phyloP scores from a whole-genome alignment of 2,888 invertebrate genomes.

The Hedya salicella region DNA sequence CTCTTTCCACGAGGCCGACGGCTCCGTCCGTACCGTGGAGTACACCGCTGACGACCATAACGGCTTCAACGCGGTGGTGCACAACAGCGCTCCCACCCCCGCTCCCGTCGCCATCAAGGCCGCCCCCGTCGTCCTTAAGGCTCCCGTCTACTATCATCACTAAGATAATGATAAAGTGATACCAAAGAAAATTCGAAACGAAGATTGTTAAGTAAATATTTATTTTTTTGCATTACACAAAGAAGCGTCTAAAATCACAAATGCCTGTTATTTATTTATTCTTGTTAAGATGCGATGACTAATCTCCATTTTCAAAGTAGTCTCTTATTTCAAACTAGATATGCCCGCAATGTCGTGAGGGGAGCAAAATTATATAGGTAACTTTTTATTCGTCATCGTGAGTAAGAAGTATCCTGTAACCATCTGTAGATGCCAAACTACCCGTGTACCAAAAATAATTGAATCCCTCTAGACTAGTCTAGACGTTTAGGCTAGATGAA shows the following conservation, averaged over 20 bases:
- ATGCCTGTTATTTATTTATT: slow-evolving; percentile 5
- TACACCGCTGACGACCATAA: slow-evolving; percentile 77
- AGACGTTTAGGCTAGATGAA: too few species aligned
- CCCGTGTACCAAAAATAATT: too few species aligned
- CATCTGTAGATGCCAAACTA: too few species aligned
- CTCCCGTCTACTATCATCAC: slow-evolving; percentile 43
- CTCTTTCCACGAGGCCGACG: slow-evolving; percentile 80
- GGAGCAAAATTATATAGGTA: too few species aligned
- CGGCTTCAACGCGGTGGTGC: slow-evolving; percentile 70
- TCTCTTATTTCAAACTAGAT: too few species aligned
- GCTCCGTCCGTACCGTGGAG: slow-evolving; percentile 78
- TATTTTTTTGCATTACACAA: slow-evolving; percentile 11
- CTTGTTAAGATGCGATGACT: too few species aligned
- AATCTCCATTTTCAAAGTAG: too few species aligned
- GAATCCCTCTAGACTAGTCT: too few species aligned
- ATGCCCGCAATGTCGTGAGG: too few species aligned
- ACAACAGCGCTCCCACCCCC: slow-evolving; percentile 51
- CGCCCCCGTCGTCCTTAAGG: slow-evolving; percentile 50
- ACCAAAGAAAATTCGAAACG: not conserved
- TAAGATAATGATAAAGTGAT: slow-evolving; percentile 13
- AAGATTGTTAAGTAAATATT: not conserved
- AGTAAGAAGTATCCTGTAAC: too few species aligned
- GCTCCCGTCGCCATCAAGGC: slow-evolving; percentile 49
- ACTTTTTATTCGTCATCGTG: too few species aligned
- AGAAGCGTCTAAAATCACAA: not conserved